Percentiles rank a stretch among this genome's conserved stretches.
Conservation (phyloP, 2,797 vertebrate species). For the Acrocephalus scirpaceus region DNA sequence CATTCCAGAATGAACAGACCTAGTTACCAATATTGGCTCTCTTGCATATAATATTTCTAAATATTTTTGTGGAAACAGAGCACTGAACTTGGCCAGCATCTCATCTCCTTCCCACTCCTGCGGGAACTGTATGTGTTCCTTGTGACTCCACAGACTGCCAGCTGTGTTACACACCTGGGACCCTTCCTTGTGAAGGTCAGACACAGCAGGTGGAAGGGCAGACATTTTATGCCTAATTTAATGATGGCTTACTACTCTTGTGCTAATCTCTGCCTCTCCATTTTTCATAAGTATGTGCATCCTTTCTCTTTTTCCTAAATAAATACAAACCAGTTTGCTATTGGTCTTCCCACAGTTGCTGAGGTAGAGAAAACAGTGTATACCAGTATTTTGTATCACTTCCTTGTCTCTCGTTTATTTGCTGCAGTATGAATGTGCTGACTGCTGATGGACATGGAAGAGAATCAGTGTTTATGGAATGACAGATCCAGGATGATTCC, state of each 20-base stretch:
- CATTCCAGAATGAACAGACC: slow-evolving; percentile 29
- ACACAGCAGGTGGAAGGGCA: not conserved
- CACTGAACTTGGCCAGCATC: not conserved
- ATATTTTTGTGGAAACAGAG: slow-evolving; percentile 37
- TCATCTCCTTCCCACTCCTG: not conserved
- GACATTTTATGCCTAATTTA: not conserved
- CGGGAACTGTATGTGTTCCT: not conserved
- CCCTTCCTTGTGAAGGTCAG: not conserved
- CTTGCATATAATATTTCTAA: slow-evolving; percentile 2
- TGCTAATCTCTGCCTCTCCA: not conserved
- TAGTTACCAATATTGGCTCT: not conserved
- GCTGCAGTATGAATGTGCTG: not conserved
- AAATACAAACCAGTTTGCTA: not conserved
- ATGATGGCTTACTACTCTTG: not conserved
- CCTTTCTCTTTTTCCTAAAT: not conserved
- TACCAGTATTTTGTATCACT: not conserved
- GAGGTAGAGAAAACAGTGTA: not conserved
- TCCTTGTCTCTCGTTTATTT: not conserved
- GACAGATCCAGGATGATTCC: not conserved
- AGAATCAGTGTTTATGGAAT: not conserved
- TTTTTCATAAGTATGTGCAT: not conserved
- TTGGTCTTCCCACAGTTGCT: not conserved
- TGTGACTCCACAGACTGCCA: not conserved
- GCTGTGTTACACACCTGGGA: not conserved
- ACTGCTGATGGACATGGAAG: not conserved